Evolutionary conservation across 2,113 vertebrate genomes (phyloP), one percentile per base, ranked within the genome.

Genomic region (Elephantulus edwardii): DNA sequence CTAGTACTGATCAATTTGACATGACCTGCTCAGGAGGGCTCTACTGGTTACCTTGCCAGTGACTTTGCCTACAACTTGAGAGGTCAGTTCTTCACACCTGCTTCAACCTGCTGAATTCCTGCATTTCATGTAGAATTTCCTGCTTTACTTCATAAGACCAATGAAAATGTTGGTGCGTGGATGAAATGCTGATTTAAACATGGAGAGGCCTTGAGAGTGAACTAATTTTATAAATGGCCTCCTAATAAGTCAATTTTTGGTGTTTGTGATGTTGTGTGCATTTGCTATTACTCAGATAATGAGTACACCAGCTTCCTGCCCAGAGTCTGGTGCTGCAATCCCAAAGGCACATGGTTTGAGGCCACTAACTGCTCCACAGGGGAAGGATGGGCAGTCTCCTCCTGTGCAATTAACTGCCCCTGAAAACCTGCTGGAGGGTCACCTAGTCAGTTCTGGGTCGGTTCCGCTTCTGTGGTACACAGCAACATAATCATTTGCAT

Each of bases 251-350:
- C 75, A 3, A 58, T 9, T 86, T 85, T 44, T 28, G 42, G 8
- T 48, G 24, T 4, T 58, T 33, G 58, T 19, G 22, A 38, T 35
- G 40, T 22, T 40, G 1, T 60, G 48, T 19, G 54, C 38, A 58
- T 83, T 56, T 74, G 24, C 1, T 8, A 0, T 58, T n/a, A 1
- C 40, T n/a, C 30, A 4, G n/a, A 38, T 44, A 2, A 4, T 12
- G n/a, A 66, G 91, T 54, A 48, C 24, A 1, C 64, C 5, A 2
- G 13, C 1, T 5, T 52, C 33, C 64, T 85, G 33, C 72, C 42
- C 78, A 8, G 0, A 0, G 17, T 4, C 60, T 20, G 7, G 11
- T 68, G n/a, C 38, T 19, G 1, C 4, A 0, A n/a, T n/a, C n/a
- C n/a, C 0, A 22, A 50, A 50, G 48, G 16, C 16, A 16, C 9